phyloP scores from a whole-genome alignment of 1,140 invertebrate species.

The Micrasema longulum region DNA sequence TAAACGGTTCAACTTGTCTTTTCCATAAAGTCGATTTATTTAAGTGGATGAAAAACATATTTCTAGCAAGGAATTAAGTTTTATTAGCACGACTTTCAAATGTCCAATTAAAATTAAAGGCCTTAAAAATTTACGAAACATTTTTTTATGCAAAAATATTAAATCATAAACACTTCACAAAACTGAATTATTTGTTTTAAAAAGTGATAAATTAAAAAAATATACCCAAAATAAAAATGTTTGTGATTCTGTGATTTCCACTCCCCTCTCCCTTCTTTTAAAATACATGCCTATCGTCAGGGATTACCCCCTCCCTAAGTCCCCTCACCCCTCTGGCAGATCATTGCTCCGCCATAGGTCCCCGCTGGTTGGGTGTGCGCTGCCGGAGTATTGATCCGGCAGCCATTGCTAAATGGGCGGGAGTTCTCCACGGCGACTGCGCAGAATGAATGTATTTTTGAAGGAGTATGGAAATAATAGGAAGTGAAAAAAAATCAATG shows the following conservation, averaged over 20 bases:
- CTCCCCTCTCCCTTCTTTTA: background rate
- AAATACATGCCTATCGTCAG: slow-evolving; percentile 2
- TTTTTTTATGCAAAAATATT: no score
- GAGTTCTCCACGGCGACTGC: slow-evolving; percentile 9
- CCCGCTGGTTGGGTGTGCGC: slow-evolving; percentile 21
- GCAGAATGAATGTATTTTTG: background rate
- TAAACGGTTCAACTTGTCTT: no score
- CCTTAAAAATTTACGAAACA: no score
- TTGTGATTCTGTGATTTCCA: slow-evolving; percentile 5
- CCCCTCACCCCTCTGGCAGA: background rate
- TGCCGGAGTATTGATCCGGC: slow-evolving; percentile 43
- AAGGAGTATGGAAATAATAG: background rate
- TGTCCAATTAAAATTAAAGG: no score
- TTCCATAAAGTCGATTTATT: no score
- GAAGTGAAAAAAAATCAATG: background rate
- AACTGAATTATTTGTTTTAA: no score
- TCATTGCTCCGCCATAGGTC: background rate
- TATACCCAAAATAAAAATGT: no score
- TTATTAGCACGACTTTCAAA: no score
- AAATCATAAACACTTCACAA: no score
- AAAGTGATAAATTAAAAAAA: no score
- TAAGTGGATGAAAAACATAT: no score
- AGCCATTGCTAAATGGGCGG: slow-evolving; percentile 44
- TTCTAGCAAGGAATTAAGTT: no score
- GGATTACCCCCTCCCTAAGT: slow-evolving; percentile 28